These are phyloP conservation scores for Phrixothrix hirtus DNA, from an alignment of 2,888 invertebrate species.

Conservation along the genomic window DNA sequence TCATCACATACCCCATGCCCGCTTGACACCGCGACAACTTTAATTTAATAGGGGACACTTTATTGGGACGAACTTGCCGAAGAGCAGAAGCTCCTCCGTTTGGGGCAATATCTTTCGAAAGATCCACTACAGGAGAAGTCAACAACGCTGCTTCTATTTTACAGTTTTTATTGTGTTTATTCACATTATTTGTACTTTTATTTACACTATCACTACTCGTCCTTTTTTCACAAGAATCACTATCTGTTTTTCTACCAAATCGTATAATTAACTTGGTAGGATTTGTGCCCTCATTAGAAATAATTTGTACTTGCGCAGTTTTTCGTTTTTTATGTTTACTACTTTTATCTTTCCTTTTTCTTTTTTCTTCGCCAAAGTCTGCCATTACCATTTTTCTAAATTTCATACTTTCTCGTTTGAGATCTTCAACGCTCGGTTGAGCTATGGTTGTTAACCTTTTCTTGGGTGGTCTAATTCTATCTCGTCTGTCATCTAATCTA, in stretches of 20 bases:
- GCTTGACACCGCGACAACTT: conserved; percentile 81
- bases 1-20: conserved; percentile 71
- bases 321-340: conserved; percentile 63
- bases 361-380: conserved; percentile 74
- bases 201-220: conserved; percentile 18
- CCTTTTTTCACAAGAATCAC: conserved; percentile 13
- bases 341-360: conserved; percentile 60
- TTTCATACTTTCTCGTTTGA: conserved; percentile 85
- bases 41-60: conserved; percentile 79
- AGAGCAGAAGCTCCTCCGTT: conserved; percentile 51
- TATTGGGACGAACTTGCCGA: conserved; percentile 66
- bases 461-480: conserved; percentile 75
- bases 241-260: conserved; percentile 36
- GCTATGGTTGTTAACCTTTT: conserved; percentile 67
- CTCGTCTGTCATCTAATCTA: conserved; percentile 56
- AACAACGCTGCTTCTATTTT: conserved; percentile 13
- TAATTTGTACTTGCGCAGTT: conserved; percentile 60
- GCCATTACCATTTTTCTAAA: conserved; percentile 83
- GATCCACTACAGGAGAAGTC: conserved; percentile 15
- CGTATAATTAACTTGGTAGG: conserved; percentile 63
- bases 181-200: conserved; percentile 22
- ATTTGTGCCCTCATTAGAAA: conserved; percentile 60
- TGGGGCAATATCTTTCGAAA: conserved; percentile 15
- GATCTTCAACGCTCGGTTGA: conserved; percentile 76
- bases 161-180: conserved; percentile 21